Base-by-base conservation (phyloP, 1,140 invertebrate genomes). In the Chelonus insularis region DNA sequence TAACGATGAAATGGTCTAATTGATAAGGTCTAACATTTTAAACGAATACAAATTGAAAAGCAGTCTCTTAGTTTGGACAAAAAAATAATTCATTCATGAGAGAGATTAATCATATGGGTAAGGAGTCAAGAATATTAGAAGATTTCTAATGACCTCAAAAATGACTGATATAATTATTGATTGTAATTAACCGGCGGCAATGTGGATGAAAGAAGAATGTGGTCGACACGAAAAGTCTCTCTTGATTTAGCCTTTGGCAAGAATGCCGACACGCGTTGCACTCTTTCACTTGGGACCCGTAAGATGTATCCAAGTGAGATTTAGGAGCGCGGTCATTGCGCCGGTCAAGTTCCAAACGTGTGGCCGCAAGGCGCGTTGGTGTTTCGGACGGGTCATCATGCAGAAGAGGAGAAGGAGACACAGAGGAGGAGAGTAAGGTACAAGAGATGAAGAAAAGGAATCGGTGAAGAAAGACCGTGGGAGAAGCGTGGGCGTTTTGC, bases 401-500 rank as follows among this genome's bases (percentile, higher is more conserved):
- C 16, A 18, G 6, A 52, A 34, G 34, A 14, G 50, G 2, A 37
- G 25, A 37, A 9, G 29, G 32, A 48, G 45, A 48, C 7, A 52
- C 14, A 9, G 32, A 41, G 5, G 34, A n/a, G 4, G 11, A 41
- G 52, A 39, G 1, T 2, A 14, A 39, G 34, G 11, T 51, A 32
- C 2, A 55, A 25, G 23, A 47, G 12, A 57, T 18, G 39, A 29
- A 51, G 11, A 32, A 23, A 51, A 7, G 29, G 25, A 34, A 51
- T 32, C 48, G 12, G 45, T 29, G 23, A 39, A 57, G 36, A 47
- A 39, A 57, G 25, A 65, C 64, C 64, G 64, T 65, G 64, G 64
- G 64, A 65, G 55, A 62, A 21, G 64, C 56, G 64, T 65, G 56
- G 64, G 64, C 60, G 64, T 55, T 29, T 23, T 54, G 37, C 34